Conservation (phyloP, 1,140 invertebrate species). For the Antheraea mylitta region DNA sequence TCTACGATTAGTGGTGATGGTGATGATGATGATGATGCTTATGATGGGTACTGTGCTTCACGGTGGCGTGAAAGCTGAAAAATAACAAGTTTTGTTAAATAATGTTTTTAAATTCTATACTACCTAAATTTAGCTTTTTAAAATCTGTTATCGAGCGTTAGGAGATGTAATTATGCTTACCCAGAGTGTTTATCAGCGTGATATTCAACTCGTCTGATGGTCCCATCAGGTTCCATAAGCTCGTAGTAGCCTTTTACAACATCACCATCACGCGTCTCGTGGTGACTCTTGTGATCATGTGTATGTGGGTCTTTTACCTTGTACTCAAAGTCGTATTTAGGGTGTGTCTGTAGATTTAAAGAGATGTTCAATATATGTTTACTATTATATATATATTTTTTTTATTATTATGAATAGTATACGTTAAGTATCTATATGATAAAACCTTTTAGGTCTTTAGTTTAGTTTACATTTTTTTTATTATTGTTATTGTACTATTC, state of each 20-base stretch:
- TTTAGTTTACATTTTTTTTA: no score
- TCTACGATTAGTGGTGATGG: not conserved
- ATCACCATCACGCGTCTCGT: constrained; percentile 11
- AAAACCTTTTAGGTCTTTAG: no score
- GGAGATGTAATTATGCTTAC: not conserved
- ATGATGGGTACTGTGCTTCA: constrained; percentile 10
- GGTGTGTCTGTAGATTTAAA: constrained; percentile 9
- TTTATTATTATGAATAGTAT: no score
- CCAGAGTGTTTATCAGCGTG: constrained; percentile 9
- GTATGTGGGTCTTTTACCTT: constrained; percentile 9
- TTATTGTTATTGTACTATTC: no score
- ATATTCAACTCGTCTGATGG: constrained; percentile 6
- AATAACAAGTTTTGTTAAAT: not conserved
- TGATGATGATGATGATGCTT: constrained; percentile 7
- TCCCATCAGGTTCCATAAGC: constrained; percentile 7
- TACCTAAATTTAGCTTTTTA: not conserved
- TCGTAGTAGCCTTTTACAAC: constrained; percentile 12
- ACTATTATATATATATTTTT: no score
- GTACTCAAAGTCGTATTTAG: constrained; percentile 16
- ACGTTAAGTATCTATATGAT: no score
- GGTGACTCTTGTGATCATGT: constrained; percentile 9
- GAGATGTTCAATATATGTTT: not conserved
- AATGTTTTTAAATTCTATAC: not conserved
- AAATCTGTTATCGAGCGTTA: not conserved
- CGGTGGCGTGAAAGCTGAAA: constrained; percentile 8